These are phyloP conservation scores for Coluber constrictor DNA, from an alignment of 2,797 vertebrate species.

Conservation along the genomic window DNA sequence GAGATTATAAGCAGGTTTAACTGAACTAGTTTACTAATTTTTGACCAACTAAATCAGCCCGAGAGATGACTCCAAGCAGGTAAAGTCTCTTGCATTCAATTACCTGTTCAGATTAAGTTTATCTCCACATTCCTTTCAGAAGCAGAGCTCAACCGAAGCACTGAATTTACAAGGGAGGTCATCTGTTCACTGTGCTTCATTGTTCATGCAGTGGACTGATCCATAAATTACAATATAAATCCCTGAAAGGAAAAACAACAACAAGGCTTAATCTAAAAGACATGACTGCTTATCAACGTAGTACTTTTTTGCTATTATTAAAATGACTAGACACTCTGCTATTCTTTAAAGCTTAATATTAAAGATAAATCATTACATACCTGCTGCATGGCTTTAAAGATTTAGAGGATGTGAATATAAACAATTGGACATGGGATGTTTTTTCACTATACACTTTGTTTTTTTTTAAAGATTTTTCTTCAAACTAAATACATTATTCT, in stretches of 20 bases:
- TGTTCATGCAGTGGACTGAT: not conserved
- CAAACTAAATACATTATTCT: not conserved
- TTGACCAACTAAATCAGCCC: not conserved
- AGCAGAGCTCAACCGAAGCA: not conserved
- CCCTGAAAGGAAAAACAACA: not conserved
- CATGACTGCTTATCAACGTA: not conserved
- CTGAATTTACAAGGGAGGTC: not conserved
- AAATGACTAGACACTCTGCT: not conserved
- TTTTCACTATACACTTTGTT: constrained; percentile 3
- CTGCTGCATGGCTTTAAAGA: not conserved
- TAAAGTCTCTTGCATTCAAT: not conserved
- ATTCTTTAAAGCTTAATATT: not conserved
- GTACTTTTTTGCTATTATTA: constrained; percentile 3
- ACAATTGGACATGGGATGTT: not conserved
- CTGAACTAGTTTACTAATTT: not conserved
- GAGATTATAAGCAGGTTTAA: not conserved
- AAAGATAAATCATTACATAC: not conserved
- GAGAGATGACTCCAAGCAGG: not conserved
- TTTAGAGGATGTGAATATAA: not conserved
- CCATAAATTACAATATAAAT: constrained; percentile 20
- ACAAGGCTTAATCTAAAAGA: not conserved
- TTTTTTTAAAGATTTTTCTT: not conserved
- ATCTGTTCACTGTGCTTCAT: not conserved
- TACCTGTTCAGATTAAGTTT: not conserved
- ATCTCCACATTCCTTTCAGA: not conserved